These are phyloP conservation scores for Eudorcas thomsonii DNA, from an alignment of 2,113 vertebrate genomes.

Conservation along the genomic window DNA sequence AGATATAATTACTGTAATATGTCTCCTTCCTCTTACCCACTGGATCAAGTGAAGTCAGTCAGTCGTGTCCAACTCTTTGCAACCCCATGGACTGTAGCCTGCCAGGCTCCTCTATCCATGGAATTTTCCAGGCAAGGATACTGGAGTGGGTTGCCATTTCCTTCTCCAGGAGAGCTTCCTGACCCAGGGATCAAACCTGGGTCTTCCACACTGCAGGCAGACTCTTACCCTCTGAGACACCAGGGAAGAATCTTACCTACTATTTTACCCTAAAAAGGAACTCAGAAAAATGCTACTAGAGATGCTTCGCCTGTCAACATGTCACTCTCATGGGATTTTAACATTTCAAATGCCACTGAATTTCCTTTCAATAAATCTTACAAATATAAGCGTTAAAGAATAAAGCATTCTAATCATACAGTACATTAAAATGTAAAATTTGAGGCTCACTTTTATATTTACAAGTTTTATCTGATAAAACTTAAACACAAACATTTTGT, in stretches of 20 bases:
- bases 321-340: constrained; percentile 23
- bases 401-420: not conserved
- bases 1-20: not conserved
- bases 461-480: not conserved
- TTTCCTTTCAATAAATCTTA: not conserved
- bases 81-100: not conserved
- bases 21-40: not conserved
- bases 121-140: not conserved
- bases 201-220: not conserved
- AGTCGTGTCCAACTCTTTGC: not conserved
- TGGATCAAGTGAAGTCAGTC: not conserved
- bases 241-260: not conserved
- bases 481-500: not conserved
- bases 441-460: not conserved
- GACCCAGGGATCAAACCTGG: not conserved
- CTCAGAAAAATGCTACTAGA: not conserved
- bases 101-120: not conserved
- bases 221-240: not conserved
- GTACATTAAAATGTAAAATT: not conserved
- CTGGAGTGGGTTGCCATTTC: not conserved
- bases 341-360: constrained; percentile 19
- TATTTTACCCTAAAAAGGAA: not conserved
- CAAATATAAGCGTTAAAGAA: not conserved
- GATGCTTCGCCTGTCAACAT: not conserved
- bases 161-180: not conserved